Percentiles rank a stretch among this genome's conserved stretches.
Conservation (phyloP, 2,888 invertebrate genomes). For the Papilio elwesi region DNA sequence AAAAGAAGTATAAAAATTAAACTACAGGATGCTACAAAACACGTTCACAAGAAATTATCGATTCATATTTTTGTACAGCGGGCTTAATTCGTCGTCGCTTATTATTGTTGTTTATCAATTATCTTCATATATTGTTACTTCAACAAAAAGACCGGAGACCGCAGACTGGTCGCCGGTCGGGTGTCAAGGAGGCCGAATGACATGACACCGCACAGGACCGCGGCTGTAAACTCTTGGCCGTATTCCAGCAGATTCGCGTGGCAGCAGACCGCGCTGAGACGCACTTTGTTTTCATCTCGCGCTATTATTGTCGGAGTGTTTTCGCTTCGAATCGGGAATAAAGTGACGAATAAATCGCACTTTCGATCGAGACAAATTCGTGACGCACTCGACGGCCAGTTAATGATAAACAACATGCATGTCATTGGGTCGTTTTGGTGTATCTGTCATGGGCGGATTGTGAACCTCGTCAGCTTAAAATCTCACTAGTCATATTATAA, state of each 20-base stretch:
- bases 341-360: not conserved
- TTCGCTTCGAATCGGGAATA: conserved; percentile 32
- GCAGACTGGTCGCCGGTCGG: not conserved
- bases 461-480: too few relatives aligned
- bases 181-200: conserved; percentile 21
- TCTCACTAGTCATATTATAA: too few relatives aligned
- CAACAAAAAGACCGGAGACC: not conserved
- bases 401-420: not conserved
- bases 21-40: too few relatives aligned
- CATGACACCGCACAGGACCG: conserved; percentile 28
- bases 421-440: not conserved
- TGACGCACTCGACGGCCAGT: conserved; percentile 14
- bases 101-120: too few relatives aligned
- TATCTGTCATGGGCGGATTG: too few relatives aligned
- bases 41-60: too few relatives aligned
- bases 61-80: too few relatives aligned
- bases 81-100: too few relatives aligned
- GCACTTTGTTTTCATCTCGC: conserved; percentile 53
- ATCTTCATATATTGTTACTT: too few relatives aligned
- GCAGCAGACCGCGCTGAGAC: conserved; percentile 55
- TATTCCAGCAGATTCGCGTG: conserved; percentile 45
- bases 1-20: too few relatives aligned
- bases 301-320: conserved; percentile 46
- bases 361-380: conserved; percentile 7
- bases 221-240: conserved; percentile 43